Percentiles rank a stretch among this genome's conserved stretches.
Conservation (phyloP, 2,888 invertebrate genomes). For the Leucania comma region DNA sequence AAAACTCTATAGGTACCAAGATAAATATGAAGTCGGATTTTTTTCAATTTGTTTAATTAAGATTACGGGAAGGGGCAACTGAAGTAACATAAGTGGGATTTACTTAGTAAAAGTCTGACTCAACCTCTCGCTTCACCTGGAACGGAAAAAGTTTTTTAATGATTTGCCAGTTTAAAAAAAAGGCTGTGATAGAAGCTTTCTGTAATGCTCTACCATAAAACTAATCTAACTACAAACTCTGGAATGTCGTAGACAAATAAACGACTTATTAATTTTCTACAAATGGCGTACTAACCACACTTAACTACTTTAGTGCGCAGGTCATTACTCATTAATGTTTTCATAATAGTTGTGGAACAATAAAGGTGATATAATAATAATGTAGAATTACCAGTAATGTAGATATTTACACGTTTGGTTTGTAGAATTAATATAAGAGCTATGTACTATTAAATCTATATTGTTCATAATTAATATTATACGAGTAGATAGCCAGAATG, state of each 20-base stretch:
- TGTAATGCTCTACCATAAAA: not conserved
- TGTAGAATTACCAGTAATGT: constrained; percentile 12
- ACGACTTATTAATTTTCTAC: not conserved
- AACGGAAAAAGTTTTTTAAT: no score
- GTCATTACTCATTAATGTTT: constrained; percentile 47
- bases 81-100: no score
- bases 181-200: not conserved
- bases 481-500: no score
- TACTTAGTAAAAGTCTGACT: no score
- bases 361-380: constrained; percentile 19
- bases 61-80: no score
- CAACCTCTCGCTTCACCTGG: no score
- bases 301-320: constrained; percentile 7
- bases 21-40: no score
- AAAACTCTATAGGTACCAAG: no score
- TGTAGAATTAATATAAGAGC: not conserved
- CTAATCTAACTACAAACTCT: not conserved
- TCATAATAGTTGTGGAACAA: constrained; percentile 36
- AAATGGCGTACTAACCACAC: constrained; percentile 16
- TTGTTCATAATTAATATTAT: not conserved
- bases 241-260: constrained; percentile 1
- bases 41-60: no score
- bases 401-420: not conserved
- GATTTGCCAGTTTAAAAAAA: not conserved
- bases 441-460: not conserved